These are phyloP conservation scores for Drosophila pruinosa DNA, from an alignment of 1,140 invertebrate species.

Conservation along the genomic window DNA sequence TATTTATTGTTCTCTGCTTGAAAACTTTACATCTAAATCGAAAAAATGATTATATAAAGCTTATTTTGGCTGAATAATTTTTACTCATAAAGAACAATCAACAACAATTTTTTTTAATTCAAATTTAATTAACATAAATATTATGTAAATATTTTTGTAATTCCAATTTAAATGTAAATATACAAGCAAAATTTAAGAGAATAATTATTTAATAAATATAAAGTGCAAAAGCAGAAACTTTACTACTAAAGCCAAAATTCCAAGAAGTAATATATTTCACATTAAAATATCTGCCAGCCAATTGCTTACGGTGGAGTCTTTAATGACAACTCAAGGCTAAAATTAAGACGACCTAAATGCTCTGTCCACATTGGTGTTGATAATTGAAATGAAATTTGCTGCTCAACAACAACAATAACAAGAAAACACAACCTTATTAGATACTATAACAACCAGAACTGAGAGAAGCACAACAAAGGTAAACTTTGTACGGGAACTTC, in stretches of 20 bases:
- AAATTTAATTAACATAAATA: not conserved
- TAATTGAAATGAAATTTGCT: slow-evolving; percentile 72
- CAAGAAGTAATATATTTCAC: not conserved
- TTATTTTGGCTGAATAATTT: too few species aligned
- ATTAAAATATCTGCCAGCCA: not conserved
- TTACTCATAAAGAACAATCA: not conserved
- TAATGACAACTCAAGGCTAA: slow-evolving; percentile 29
- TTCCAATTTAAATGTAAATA: not conserved
- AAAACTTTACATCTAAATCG: too few species aligned
- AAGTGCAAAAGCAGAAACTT: not conserved
- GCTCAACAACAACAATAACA: slow-evolving; percentile 29
- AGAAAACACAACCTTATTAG: not conserved
- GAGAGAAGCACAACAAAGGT: slow-evolving; percentile 55
- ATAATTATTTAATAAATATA: not conserved
- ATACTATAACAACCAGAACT: not conserved
- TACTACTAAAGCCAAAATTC: not conserved
- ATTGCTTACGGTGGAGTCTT: not conserved
- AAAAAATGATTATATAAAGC: too few species aligned
- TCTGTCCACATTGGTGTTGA: slow-evolving; percentile 51
- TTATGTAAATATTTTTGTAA: not conserved
- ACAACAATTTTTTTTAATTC: not conserved
- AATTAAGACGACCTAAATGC: slow-evolving; percentile 52
- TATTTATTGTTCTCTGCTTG: too few species aligned
- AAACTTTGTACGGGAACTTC: slow-evolving; percentile 58
- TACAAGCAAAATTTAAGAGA: not conserved